Base-by-base conservation (phyloP, 37 sponge, comb jelly and placozoan species). In the Tethya wilhelma region DNA sequence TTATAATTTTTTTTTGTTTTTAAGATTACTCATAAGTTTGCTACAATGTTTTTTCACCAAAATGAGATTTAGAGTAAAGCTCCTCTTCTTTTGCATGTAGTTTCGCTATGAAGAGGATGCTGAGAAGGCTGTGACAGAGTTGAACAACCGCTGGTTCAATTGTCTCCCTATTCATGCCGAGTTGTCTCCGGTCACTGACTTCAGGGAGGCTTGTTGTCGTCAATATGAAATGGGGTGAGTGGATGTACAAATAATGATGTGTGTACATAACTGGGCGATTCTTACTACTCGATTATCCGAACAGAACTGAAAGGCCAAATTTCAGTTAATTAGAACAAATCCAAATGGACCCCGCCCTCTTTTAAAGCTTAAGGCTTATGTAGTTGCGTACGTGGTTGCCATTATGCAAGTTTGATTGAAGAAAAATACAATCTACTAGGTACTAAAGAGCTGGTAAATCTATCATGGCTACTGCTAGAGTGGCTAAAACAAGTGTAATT, bases 161-260 rank as follows among this genome's bases (percentile, higher is more conserved):
- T 94, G 96, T 42, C 72, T 75, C 77, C 99, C 99, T 6, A 98
- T 98, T 37, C 89, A 88, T 26, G 90, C 96, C 7, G 99, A 98
- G 82, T 90, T 98, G 57, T 98, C 99, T 69, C 99, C 99, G 12
- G 99, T 98, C 25, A 98, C 99, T 26, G 99, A 98, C 84, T 98
- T 98, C 83, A 88, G 96, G 34, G 99, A 98, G 84, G 99, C 99
- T 33, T 98, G 99, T 64, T 98, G 99, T 60, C 62, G 99, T 43
- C 99, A 98, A 80, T 98, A 98, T 74, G 99, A 98, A 59, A 98
- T 94, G 94, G 96, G 99, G 89, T 92, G 38, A 82, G 91, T 5
- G 31, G 11, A 20, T 29, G 70, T 17, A 4, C 20, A 44, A 67
- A 25, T 33, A 2, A 56, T 4, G 26, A 56, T 79, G 31, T 4